A percentile compares a stretch with the other conserved stretches of the same genome.
phyloP scores from a whole-genome alignment of 2,888 invertebrate genomes.

The Agrochola litura region DNA sequence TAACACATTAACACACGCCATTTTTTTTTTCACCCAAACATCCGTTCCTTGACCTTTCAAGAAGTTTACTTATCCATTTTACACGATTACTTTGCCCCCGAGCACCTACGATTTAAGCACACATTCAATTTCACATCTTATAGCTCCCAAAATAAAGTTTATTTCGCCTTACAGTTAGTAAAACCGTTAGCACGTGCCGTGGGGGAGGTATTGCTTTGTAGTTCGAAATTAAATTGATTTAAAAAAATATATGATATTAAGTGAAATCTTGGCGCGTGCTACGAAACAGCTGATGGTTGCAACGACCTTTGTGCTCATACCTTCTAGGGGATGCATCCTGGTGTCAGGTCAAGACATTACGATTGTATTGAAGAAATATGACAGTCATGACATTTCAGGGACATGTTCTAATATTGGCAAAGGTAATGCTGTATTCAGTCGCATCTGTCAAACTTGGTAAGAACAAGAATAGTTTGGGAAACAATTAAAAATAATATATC shows the following conservation, averaged over 20 bases:
- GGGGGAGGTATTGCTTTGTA: conserved; percentile 59
- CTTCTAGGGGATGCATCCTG: conserved; percentile 53
- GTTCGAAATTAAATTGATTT: conserved; percentile 41
- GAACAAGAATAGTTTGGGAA: not conserved
- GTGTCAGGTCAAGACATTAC: conserved; percentile 41
- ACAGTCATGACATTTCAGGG: not conserved
- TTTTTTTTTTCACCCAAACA: conserved; percentile 48
- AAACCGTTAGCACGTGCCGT: conserved; percentile 62
- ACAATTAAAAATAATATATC: not conserved
- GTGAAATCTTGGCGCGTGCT: conserved; percentile 66
- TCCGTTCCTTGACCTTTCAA: conserved; percentile 63
- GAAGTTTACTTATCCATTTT: conserved; percentile 51
- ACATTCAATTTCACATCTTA: conserved; percentile 16
- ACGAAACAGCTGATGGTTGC: conserved; percentile 50
- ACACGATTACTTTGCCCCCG: conserved; percentile 26
- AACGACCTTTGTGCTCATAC: conserved; percentile 44
- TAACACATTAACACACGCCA: conserved; percentile 27
- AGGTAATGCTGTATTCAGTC: conserved; percentile 11
- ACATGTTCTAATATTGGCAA: not conserved
- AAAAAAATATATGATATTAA: conserved; percentile 51
- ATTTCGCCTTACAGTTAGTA: not conserved
- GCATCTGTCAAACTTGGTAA: conserved; percentile 5
- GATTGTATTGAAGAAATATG: conserved; percentile 3
- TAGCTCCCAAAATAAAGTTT: not conserved
- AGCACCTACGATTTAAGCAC: conserved; percentile 18